These are phyloP conservation scores for Spatula clypeata DNA, from an alignment of 2,797 vertebrate genomes.

Conservation along the genomic window DNA sequence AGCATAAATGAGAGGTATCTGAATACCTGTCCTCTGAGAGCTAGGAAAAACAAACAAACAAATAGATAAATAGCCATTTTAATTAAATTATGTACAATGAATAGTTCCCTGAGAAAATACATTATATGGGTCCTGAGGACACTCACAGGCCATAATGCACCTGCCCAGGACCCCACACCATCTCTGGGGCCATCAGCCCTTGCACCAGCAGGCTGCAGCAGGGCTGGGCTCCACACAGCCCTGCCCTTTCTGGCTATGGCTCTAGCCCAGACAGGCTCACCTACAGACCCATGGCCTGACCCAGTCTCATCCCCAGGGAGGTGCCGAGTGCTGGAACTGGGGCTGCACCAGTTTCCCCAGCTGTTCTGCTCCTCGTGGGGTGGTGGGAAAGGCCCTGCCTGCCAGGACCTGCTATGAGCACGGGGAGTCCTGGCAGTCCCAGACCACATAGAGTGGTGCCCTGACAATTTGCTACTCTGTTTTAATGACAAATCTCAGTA, in stretches of 20 bases:
- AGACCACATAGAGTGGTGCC: background rate
- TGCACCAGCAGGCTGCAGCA: accelerated
- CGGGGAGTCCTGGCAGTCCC: accelerated
- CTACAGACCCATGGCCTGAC: accelerated
- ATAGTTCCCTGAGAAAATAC: background rate
- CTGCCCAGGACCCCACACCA: background rate
- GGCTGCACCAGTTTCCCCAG: accelerated
- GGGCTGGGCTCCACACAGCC: accelerated
- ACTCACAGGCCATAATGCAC: background rate
- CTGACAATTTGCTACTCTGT: background rate
- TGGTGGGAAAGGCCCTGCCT: background rate
- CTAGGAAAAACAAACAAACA: background rate
- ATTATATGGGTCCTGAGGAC: background rate
- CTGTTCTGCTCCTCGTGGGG: background rate
- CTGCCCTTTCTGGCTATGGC: accelerated
- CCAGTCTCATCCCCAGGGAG: accelerated
- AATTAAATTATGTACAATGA: background rate
- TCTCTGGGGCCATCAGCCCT: accelerated
- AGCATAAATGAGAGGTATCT: background rate
- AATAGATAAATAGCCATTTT: background rate
- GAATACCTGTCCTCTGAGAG: background rate
- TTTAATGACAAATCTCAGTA: background rate
- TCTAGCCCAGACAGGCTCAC: accelerated
- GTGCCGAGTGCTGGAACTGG: accelerated
- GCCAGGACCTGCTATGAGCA: accelerated